Evolutionary conservation across 2,113 vertebrate genomes (phyloP), one percentile per base, ranked within the genome.

Genomic region (Saguinus imperator): DNA sequence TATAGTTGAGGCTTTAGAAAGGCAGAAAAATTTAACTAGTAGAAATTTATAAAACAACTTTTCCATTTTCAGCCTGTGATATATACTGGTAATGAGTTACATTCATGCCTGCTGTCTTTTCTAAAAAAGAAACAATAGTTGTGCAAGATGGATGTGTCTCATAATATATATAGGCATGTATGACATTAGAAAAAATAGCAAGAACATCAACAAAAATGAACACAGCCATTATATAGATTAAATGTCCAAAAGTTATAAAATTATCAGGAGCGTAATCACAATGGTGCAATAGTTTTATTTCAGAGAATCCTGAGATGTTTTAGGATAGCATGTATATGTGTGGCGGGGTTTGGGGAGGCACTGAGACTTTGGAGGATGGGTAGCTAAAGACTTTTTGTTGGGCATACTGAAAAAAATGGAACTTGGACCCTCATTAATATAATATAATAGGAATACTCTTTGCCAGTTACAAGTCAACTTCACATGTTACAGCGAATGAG

Each of bases 31-130:
- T 61, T 27, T 40, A 94, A 70, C 27, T 66, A 37, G 37, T 20
- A 91, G 70, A 77, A 85, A 85, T 91, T 94, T 90, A 84, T n/a
- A 91, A 87, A 73, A 91, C 77, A 10, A 77, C 35, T 27, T 93
- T 77, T 88, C 25, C 11, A 48, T 92, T 79, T 92, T 6, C 45
- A 77, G 43, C n/a, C 89, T 94, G 37, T 77, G 80, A 61, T 83
- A 27, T 87, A n/a, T 45, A 32, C 25, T 84, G 75, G 61, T 66
- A 81, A 89, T 70, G 80, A 75, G 18, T 77, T 94, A 66, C 58
- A 72, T 32, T 83, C 18, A 37, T 48, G 2, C 58, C 40, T 83
- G 2, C 61, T 79, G 23, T 80, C 23, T 79, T 90, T 40, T 84
- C 25, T 92, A 7, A 58, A 84, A 16, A 89, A 81, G 50, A 95